These are phyloP conservation scores for Poeciliopsis occidentalis DNA, from an alignment of 2,113 vertebrate species.

Conservation along the genomic window DNA sequence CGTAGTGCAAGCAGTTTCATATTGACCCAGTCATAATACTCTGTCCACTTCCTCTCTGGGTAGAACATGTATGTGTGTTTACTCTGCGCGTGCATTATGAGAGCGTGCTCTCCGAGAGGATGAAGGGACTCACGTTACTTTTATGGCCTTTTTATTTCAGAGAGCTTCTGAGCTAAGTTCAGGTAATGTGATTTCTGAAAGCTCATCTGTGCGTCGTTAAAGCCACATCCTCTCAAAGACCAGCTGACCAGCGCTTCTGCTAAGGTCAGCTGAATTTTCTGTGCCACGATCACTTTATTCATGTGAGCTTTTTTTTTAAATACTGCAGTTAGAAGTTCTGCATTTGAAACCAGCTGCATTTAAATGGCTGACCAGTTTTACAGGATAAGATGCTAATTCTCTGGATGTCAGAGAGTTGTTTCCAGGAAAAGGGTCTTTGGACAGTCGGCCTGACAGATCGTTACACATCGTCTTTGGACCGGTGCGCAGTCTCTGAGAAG, in stretches of 20 bases:
- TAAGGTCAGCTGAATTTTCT: background rate
- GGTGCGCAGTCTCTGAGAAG: no score
- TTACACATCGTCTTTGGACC: no score
- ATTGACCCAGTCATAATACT: conserved; percentile 22
- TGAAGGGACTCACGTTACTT: conserved; percentile 65
- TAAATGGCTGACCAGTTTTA: background rate
- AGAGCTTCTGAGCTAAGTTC: conserved; percentile 37
- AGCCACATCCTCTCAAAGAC: conserved; percentile 46
- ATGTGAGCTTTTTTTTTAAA: background rate
- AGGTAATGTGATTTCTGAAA: conserved; percentile 66
- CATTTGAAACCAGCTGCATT: background rate
- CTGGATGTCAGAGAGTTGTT: no score
- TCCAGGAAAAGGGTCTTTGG: no score
- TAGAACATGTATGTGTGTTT: conserved; percentile 41
- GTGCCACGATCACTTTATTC: background rate
- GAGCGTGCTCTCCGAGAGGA: conserved; percentile 34
- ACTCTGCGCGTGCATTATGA: conserved; percentile 36
- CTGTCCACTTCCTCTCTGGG: conserved; percentile 26
- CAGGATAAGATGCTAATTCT: no score
- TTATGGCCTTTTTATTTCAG: conserved; percentile 65
- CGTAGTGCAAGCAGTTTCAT: background rate
- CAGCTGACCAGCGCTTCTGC: conserved; percentile 8
- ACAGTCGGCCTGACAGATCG: no score
- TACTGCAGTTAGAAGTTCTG: background rate
- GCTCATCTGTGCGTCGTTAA: conserved; percentile 45